Conservation (phyloP, 2,888 invertebrate genomes). For the Mythimna loreyi region DNA sequence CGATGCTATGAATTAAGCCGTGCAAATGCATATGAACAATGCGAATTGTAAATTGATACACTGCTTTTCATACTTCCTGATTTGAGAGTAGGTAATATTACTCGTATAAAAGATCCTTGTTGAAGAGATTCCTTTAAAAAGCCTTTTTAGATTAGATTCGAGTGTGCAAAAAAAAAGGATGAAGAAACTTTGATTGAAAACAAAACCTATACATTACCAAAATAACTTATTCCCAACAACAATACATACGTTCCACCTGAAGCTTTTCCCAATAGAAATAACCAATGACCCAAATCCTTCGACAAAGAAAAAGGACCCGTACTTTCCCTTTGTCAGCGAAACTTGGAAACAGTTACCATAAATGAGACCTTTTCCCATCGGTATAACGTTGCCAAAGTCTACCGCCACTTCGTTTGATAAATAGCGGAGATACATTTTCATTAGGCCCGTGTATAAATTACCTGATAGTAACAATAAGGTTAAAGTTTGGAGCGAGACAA, state of each 20-base stretch:
- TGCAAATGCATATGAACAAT: constrained; percentile 29
- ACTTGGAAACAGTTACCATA: constrained; percentile 76
- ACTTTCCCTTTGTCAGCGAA: constrained; percentile 82
- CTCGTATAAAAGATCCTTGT: background rate
- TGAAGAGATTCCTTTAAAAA: background rate
- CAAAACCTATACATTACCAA: constrained; percentile 37
- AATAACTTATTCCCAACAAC: constrained; percentile 56
- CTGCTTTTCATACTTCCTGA: constrained; percentile 9
- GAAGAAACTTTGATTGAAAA: constrained; percentile 33
- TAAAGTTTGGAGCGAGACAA: constrained; percentile 47
- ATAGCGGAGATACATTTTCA: constrained; percentile 83
- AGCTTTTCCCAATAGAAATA: constrained; percentile 73
- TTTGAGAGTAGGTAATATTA: background rate
- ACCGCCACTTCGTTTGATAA: constrained; percentile 77
- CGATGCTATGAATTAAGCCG: constrained; percentile 35
- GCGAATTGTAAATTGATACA: constrained; percentile 13
- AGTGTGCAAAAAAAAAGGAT: background rate
- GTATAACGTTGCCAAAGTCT: constrained; percentile 65
- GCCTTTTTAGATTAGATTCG: background rate
- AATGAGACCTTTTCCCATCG: constrained; percentile 75
- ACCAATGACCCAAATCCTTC: constrained; percentile 83
- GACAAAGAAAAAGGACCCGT: constrained; percentile 73
- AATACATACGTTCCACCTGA: constrained; percentile 61
- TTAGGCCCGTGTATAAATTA: constrained; percentile 71
- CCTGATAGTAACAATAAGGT: constrained; percentile 60